phyloP scores from a whole-genome alignment of 2,888 invertebrate genomes.

The Acleris sparsana region DNA sequence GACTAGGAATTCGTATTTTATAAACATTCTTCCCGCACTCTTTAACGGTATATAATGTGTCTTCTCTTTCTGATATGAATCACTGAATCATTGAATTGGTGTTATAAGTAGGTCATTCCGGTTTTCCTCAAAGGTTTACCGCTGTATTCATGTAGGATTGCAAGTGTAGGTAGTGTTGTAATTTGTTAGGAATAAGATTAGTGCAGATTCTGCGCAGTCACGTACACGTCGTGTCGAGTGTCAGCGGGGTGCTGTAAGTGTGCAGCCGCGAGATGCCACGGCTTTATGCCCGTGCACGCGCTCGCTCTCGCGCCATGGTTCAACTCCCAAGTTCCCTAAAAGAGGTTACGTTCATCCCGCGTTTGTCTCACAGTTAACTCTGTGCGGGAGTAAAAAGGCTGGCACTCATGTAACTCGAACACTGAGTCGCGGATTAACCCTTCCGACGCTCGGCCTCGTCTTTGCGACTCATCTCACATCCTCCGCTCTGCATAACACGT shows the following conservation, averaged over 20 bases:
- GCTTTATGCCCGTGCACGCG: conserved; percentile 69
- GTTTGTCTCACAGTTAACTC: no score
- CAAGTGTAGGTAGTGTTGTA: neutral
- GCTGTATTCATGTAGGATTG: neutral
- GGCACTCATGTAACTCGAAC: no score
- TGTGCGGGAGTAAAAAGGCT: no score
- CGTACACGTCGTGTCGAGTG: conserved; percentile 73
- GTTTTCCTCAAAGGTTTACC: neutral
- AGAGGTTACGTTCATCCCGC: no score
- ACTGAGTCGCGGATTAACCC: no score
- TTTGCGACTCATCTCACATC: conserved; percentile 13
- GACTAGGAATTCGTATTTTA: conserved; percentile 53
- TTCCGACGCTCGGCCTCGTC: conserved; percentile 41
- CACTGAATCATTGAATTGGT: no score
- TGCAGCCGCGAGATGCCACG: conserved; percentile 43
- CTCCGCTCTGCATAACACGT: conserved; percentile 13
- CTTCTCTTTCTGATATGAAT: no score
- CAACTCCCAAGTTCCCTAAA: neutral
- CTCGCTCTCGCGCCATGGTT: conserved; percentile 27
- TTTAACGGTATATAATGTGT: conserved; percentile 30
- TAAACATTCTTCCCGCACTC: conserved; percentile 47
- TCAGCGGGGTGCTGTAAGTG: conserved; percentile 50
- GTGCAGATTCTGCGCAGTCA: conserved; percentile 76
- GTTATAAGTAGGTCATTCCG: neutral
- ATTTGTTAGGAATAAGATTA: conserved; percentile 63